A percentile compares a stretch with the other conserved stretches of the same genome.
phyloP scores from a whole-genome alignment of 2,888 invertebrate genomes.

The Dysmachus trigonus region DNA sequence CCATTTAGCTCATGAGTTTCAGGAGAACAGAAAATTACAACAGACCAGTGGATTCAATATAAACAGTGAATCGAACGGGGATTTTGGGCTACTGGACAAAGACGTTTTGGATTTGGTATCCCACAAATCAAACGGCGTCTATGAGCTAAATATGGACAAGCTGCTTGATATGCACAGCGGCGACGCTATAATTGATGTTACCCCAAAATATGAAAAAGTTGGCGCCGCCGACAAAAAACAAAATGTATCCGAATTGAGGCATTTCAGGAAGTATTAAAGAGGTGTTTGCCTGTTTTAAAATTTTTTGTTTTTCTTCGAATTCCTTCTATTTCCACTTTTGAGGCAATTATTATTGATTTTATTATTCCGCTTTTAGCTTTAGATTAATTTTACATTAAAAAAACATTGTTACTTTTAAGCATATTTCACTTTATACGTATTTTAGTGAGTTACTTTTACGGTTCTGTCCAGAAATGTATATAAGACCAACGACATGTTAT shows the following conservation, averaged over 20 bases:
- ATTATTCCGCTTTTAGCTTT: constrained; percentile 24
- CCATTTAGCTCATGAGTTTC: constrained; percentile 42
- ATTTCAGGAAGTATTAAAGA: constrained; percentile 46
- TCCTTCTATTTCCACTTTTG: background rate
- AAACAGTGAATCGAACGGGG: constrained; percentile 40
- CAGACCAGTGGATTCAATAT: constrained; percentile 54
- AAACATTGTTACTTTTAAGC: background rate
- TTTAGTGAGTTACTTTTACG: background rate
- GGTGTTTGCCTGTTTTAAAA: background rate
- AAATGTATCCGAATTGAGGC: constrained; percentile 49
- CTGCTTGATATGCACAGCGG: constrained; percentile 36
- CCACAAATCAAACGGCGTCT: constrained; percentile 50
- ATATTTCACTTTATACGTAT: background rate
- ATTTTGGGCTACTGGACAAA: constrained; percentile 47
- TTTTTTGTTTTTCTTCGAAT: background rate
- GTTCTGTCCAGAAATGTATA: constrained; percentile 4
- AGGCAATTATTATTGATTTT: constrained; percentile 3
- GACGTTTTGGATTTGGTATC: constrained; percentile 51
- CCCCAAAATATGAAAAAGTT: constrained; percentile 43
- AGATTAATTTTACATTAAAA: background rate
- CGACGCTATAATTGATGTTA: constrained; percentile 43
- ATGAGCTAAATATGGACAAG: constrained; percentile 52
- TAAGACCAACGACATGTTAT: constrained; percentile 20
- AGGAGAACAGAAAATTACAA: constrained; percentile 48
- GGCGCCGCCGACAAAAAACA: constrained; percentile 44